phyloP scores from a whole-genome alignment of 1,140 invertebrate genomes.

The Atta texana region DNA sequence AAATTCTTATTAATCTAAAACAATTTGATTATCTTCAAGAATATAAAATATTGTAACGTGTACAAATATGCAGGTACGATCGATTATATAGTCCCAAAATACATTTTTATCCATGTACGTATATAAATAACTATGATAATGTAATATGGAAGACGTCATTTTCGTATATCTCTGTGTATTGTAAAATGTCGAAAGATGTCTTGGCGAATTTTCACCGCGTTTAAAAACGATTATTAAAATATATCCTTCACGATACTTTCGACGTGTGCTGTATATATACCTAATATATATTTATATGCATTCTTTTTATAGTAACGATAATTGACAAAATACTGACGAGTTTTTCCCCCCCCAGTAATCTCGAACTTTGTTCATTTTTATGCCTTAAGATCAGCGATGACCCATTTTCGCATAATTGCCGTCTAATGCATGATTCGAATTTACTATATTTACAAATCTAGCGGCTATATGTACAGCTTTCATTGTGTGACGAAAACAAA shows the following conservation, averaged over 20 bases:
- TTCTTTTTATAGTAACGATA: constrained; percentile 63
- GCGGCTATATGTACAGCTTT: constrained; percentile 3
- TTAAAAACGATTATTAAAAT: constrained; percentile 59
- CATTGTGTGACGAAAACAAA: constrained; percentile 25
- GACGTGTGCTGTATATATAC: constrained; percentile 38
- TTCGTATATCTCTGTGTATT: constrained; percentile 64
- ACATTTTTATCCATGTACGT: constrained; percentile 66
- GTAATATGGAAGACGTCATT: constrained; percentile 67
- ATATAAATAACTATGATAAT: constrained; percentile 63
- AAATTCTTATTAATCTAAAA: constrained; percentile 66
- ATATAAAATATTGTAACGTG: constrained; percentile 70
- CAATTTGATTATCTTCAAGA: constrained; percentile 69
- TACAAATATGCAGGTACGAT: constrained; percentile 70
- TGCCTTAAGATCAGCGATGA: constrained; percentile 62
- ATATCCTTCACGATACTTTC: constrained; percentile 67
- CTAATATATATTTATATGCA: constrained; percentile 55
- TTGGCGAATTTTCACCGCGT: constrained; percentile 50
- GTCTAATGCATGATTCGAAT: background rate
- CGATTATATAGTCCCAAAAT: constrained; percentile 62
- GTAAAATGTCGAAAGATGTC: constrained; percentile 34
- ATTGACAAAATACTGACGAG: constrained; percentile 52
- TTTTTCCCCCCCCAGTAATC: constrained; percentile 47
- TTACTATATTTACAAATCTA: constrained; percentile 31
- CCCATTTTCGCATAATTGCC: background rate
- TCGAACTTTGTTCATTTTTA: constrained; percentile 54